phyloP scores from a whole-genome alignment of 2,888 invertebrate genomes.

The Physocephala rufipes region DNA sequence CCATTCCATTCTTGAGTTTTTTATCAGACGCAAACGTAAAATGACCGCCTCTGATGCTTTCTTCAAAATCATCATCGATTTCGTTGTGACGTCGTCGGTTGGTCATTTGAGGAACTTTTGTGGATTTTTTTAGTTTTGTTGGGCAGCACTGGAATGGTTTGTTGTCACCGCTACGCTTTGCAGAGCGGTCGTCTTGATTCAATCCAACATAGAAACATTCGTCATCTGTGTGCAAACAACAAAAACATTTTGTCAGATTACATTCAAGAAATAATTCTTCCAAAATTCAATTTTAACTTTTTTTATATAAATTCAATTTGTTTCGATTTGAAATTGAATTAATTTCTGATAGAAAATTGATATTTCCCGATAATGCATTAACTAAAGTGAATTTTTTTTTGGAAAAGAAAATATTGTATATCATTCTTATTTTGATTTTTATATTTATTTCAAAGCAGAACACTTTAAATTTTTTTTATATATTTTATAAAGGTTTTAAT shows the following conservation, averaged over 20 bases:
- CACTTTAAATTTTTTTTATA: constrained; percentile 29
- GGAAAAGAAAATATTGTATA: too few relatives aligned
- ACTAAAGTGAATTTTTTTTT: constrained; percentile 12
- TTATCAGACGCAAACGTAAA: constrained; percentile 52
- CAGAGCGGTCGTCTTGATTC: constrained; percentile 75
- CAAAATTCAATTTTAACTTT: not conserved
- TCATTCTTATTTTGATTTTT: too few relatives aligned
- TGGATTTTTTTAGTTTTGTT: constrained; percentile 80
- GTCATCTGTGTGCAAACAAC: constrained; percentile 83
- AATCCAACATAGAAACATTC: constrained; percentile 97
- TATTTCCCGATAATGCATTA: too few relatives aligned
- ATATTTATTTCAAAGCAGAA: too few relatives aligned
- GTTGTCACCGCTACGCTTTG: constrained; percentile 69
- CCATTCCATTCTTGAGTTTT: constrained; percentile 43
- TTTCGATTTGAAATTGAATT: too few relatives aligned
- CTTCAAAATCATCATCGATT: constrained; percentile 47
- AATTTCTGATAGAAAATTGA: too few relatives aligned
- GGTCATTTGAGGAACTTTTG: constrained; percentile 82
- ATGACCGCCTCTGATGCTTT: constrained; percentile 51
- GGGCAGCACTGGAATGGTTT: constrained; percentile 94
- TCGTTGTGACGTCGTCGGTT: constrained; percentile 64
- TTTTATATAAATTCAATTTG: too few relatives aligned
- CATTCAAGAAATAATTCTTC: constrained; percentile 46
- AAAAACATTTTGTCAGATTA: constrained; percentile 83
- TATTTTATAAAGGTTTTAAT: constrained; percentile 31